phyloP scores from a whole-genome alignment of 2,113 vertebrate genomes.

The Abramis brama region DNA sequence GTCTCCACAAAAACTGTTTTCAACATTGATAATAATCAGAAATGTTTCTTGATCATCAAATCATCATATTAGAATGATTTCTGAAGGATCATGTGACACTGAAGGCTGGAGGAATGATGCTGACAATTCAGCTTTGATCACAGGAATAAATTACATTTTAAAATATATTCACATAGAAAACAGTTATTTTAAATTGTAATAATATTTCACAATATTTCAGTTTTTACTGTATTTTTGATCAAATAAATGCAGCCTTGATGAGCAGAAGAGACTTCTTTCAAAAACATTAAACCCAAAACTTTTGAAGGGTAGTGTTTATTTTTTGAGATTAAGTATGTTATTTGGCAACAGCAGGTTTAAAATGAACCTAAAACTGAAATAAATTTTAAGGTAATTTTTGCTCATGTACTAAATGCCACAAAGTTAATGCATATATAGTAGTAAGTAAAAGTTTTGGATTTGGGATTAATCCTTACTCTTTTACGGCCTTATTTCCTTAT shows the following conservation, averaged over 20 bases:
- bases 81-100: neutral
- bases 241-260: neutral
- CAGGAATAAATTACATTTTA: too few species aligned
- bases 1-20: too few species aligned
- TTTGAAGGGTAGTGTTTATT: neutral
- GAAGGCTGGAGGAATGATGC: neutral
- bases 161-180: too few species aligned
- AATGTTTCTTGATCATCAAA: too few species aligned
- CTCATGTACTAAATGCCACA: too few species aligned
- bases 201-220: too few species aligned
- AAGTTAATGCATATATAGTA: too few species aligned
- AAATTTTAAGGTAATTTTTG: too few species aligned
- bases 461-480: neutral
- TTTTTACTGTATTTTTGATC: neutral
- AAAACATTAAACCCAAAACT: neutral
- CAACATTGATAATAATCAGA: too few species aligned
- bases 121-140: neutral
- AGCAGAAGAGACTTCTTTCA: neutral
- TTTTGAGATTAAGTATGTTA: neutral
- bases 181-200: neutral
- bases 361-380: too few species aligned
- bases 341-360: neutral
- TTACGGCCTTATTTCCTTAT: neutral
- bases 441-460: neutral
- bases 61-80: too few species aligned